Evolutionary conservation across 1,140 invertebrate genomes (phyloP).

Genomic region (Maniola jurtina): DNA sequence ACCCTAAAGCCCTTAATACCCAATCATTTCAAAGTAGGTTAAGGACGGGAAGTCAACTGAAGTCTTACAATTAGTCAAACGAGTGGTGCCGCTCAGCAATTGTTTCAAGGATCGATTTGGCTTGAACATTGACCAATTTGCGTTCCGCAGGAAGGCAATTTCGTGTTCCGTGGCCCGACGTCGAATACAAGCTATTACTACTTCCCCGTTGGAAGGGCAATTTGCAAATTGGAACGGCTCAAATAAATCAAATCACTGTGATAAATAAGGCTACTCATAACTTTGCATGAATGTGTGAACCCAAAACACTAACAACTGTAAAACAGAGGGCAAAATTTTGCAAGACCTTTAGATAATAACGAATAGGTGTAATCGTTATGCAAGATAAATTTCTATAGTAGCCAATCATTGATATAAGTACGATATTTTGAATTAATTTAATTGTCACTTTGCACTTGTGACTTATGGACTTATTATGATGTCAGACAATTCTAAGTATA

Average conservation of each 20-base stretch:
- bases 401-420: too few species aligned
- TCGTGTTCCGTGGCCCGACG: slow-evolving; percentile 37
- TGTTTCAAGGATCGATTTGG: slow-evolving; percentile 39
- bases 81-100: slow-evolving; percentile 23
- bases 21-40: not conserved
- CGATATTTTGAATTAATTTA: too few species aligned
- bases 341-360: too few species aligned
- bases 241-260: slow-evolving; percentile 1
- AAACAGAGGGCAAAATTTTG: too few species aligned
- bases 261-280: not conserved
- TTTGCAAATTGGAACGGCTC: slow-evolving; percentile 29
- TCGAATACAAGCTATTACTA: slow-evolving; percentile 51
- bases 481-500: too few species aligned
- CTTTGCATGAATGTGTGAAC: not conserved
- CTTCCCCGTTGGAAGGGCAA: slow-evolving; percentile 38
- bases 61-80: slow-evolving; percentile 21
- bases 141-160: slow-evolving; percentile 60
- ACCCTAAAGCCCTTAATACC: too few species aligned
- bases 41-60: slow-evolving; percentile 4
- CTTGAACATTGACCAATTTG: slow-evolving; percentile 46
- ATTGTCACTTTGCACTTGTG: too few species aligned
- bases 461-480: too few species aligned
- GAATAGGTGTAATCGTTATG: too few species aligned
- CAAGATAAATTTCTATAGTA: too few species aligned
- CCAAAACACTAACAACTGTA: not conserved